Base-by-base conservation (phyloP, 2,888 invertebrate genomes). In the Autographa gamma region DNA sequence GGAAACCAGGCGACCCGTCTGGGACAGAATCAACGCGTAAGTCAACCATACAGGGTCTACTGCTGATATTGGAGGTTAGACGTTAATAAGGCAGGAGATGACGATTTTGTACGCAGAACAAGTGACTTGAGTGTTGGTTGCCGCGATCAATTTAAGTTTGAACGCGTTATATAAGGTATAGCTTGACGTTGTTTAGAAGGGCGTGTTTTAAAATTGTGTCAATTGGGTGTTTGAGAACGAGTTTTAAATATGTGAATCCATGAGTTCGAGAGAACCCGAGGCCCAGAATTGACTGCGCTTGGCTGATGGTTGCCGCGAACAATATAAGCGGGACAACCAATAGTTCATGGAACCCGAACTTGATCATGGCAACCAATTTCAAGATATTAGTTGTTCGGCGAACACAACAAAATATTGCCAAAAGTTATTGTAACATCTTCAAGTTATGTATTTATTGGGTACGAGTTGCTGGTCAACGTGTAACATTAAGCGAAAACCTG, bases 1-100 rank as follows among this genome's bases (percentile, higher is more conserved):
- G 66, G 89, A 25, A 60, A 65, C 0, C 88, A 90, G 74, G 69
- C 79, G 2, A 63, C 78, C 25, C 80, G 71, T 6, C 81, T 18
- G 18, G 59, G 34, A 2, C n/a, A 25, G 19, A 3, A 13, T 56
- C 54, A 25, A 25, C 11, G 18, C 19, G 71, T 71, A 43, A 67
- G 71, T 25, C n/a, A 8, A 31, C 13, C 11, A n/a, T 2, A 48
- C 48, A n/a, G 1, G 48, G n/a, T n/a, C 48, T 48, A n/a, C 16
- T 48, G 48, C n/a, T 7, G 48, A 16, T 13, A 16, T 43, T 6
- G 43, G 14, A 43, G 48, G 6, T 48, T 48, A 4, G n/a, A 48
- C n/a, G n/a, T 0, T 16, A n/a, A n/a, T n/a, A 48, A 4, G n/a
- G n/a, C 38, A 38, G 48, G n/a, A 48, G n/a, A 48, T n/a, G 6